A percentile compares a stretch with the other conserved stretches of the same genome.
These are phyloP conservation scores for Lutraria lutraria DNA, from an alignment of 2,888 invertebrate species.

Conservation along the genomic window DNA sequence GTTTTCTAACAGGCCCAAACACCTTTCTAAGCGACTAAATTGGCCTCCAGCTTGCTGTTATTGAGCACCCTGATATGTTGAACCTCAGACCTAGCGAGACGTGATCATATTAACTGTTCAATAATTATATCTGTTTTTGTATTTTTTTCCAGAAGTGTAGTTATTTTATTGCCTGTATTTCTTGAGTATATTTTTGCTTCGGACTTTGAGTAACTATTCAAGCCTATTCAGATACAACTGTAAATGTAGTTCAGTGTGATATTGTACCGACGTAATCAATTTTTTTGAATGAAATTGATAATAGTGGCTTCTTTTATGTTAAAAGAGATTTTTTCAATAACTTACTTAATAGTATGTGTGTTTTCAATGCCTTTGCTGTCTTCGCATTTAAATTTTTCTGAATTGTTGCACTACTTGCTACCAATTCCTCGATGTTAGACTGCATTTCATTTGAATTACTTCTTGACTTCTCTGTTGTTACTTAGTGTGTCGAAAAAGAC, in stretches of 20 bases:
- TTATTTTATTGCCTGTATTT: constrained; percentile 20
- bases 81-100: background rate
- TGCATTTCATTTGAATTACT: constrained; percentile 14
- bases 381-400: background rate
- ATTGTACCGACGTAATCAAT: background rate
- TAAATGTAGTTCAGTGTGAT: background rate
- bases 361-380: background rate
- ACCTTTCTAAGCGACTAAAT: too few relatives aligned
- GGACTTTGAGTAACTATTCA: constrained; percentile 20
- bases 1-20: too few relatives aligned
- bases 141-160: constrained; percentile 8
- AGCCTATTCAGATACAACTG: constrained; percentile 1
- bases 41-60: too few relatives aligned
- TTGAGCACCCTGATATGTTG: too few relatives aligned
- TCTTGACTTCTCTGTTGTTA: background rate
- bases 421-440: background rate
- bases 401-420: background rate
- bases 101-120: constrained; percentile 1
- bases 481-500: background rate
- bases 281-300: background rate
- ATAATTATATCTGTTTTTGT: constrained; percentile 1
- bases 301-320: background rate
- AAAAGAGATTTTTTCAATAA: background rate
- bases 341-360: background rate
- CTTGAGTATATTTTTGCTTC: background rate